Conservation (phyloP, 2,797 vertebrate genomes). For the Spinus olivaceus region DNA sequence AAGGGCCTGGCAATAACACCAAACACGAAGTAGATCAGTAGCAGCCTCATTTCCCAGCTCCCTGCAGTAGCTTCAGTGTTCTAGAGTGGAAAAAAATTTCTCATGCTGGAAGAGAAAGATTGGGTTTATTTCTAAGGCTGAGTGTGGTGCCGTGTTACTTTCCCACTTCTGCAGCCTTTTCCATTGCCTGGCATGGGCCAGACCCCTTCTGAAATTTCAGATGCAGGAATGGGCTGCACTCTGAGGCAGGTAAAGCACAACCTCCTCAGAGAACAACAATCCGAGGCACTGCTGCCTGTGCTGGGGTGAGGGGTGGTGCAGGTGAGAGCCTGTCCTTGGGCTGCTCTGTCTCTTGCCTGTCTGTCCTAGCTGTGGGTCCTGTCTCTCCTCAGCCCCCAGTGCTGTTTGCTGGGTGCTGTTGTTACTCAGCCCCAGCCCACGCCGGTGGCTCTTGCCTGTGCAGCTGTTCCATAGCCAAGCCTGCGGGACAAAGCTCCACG, state of each 20-base stretch:
- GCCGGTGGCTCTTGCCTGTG: neutral
- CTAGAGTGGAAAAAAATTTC: neutral
- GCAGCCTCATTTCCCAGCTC: neutral
- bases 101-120: neutral
- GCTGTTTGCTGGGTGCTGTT: neutral
- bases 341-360: neutral
- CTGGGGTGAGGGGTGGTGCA: neutral
- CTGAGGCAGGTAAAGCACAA: neutral
- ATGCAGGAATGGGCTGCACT: accelerated
- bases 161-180: neutral
- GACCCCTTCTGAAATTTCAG: neutral
- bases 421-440: neutral
- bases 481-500: neutral
- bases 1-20: neutral
- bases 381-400: neutral
- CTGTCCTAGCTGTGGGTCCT: neutral
- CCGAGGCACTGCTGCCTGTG: neutral
- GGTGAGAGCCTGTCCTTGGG: neutral
- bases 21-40: neutral
- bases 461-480: neutral
- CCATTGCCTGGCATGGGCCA: neutral
- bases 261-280: accelerated
- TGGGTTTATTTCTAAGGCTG: neutral
- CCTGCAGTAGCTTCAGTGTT: neutral
- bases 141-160: neutral